Evolutionary conservation across 35 echinoderm and acorn worm genomes (phyloP), one percentile per base, ranked within the genome.

Genomic region (Apostichopus californicus): DNA sequence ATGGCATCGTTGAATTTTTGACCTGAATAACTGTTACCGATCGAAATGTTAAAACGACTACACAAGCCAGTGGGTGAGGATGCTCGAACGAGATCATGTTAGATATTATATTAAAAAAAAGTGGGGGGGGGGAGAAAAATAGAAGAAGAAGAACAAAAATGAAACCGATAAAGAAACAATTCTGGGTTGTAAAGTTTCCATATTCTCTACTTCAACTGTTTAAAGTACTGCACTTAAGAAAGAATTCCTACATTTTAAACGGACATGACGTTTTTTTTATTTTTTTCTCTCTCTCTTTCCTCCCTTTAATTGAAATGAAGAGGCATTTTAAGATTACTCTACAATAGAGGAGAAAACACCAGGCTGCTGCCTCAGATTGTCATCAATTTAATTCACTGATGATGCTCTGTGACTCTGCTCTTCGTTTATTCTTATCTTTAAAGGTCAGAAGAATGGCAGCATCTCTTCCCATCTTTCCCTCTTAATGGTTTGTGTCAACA

Each of bases 401-500:
- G 20, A 20, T 18, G 17, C 21, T 22, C 71, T 75, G 17, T 6
- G n/a, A 20, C 71, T 75, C 71, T 75, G 71, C 71, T 68, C 71
- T 75, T 75, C 20, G n/a, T 75, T n/a, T 75, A 7, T 22, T 18
- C 7, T 75, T 68, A 20, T 75, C 15, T 75, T 22, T 75, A 20
- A 75, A 75, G 71, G 71, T 75, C 71, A 75, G n/a, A 7, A 20
- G 71, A 75, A 1, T 7, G 14, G 71, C 17, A 75, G 71, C 11
- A n/a, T 18, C 11, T 75, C 71, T 22, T 18, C 71, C 71, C 14
- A 18, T 75, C 17, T 20, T 75, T 75, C 81, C 14, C n/a, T 85
- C 81, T 85, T 85, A 85, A 85, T 85, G 81, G 81, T 58, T 85
- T 85, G 81, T 85, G 81, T 58, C 81, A 85, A 85, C 52, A 85